Evolutionary conservation across 2,113 vertebrate species (phyloP), one percentile per base, ranked within the genome.

Genomic region (Piaya cayana): DNA sequence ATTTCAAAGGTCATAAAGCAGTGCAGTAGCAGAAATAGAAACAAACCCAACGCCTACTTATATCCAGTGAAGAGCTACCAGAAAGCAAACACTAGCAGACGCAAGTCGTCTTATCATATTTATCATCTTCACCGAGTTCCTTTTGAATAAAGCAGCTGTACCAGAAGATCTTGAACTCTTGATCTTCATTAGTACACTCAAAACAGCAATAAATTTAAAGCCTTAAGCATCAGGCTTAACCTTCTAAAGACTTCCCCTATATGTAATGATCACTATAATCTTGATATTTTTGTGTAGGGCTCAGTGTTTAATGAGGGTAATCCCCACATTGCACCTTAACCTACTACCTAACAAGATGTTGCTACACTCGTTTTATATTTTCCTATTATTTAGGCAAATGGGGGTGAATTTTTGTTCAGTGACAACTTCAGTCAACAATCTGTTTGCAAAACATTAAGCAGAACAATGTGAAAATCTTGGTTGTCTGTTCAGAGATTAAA

Each of bases 371-470:
- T 87, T 95, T 82, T 47, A 19, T 74, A 20, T 74, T 72, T 94
- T 87, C 70, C 84, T 87, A 83, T 84, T 82, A 76, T 91, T 69
- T 85, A 94, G 96, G 95, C 50, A 90, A 91, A 37, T 27, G 55
- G 82, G 82, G 79, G 87, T 76, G 80, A 87, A 90, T 85, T 91
- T 65, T 88, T 90, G 69, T 69, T 74, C 67, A 50, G 64, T 95
- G 82, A 90, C 87, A 97, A 80, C 70, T 94, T 92, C 94, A 96
- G 91, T 92, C 78, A 74, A 75, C 83, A 74, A 89, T 83, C 77
- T 58, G 27, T 77, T 92, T 94, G 86, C 93, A 90, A 81, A 94
- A 81, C 80, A 82, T 79, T 45, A 42, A 90, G 72, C 68, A 79
- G 94, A 96, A 90, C 90, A 92, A 89, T 72, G 88, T 55, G 68